These are phyloP conservation scores for Leistus spinibarbis DNA, from an alignment of 2,888 invertebrate genomes.

Conservation along the genomic window DNA sequence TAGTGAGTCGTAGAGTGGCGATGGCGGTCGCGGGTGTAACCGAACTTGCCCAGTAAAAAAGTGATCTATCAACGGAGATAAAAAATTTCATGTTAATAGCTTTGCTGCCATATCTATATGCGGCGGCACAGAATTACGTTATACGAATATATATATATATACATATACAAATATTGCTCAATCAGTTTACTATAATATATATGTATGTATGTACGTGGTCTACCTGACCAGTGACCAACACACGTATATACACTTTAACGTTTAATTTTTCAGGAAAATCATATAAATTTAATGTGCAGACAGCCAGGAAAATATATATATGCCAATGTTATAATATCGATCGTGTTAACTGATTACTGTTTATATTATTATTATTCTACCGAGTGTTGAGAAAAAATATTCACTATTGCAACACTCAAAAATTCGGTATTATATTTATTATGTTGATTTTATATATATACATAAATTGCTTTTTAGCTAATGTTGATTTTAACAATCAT, in stretches of 20 bases:
- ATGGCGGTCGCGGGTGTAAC: not conserved
- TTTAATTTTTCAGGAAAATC: not conserved
- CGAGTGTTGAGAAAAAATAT: not conserved
- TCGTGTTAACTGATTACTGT: not conserved
- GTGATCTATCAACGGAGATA: not conserved
- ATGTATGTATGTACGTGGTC: not conserved
- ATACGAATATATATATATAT: not conserved
- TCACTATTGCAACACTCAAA: not conserved
- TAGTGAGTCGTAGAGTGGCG: slow-evolving; percentile 19
- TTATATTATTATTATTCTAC: not conserved
- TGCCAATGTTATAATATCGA: too few species aligned
- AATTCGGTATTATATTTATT: not conserved
- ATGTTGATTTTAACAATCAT: not conserved
- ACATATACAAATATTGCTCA: not conserved
- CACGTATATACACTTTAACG: not conserved
- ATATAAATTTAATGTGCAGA: not conserved
- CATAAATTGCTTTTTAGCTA: too few species aligned
- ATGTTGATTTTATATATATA: not conserved
- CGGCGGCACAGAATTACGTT: not conserved
- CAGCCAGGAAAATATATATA: not conserved
- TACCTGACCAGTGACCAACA: not conserved
- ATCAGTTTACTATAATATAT: not conserved
- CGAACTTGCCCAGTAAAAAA: slow-evolving; percentile 4
- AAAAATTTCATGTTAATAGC: not conserved
- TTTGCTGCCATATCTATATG: not conserved